phyloP scores from a whole-genome alignment of 1,140 invertebrate species.

The Pseudomyrmex pallidus region DNA sequence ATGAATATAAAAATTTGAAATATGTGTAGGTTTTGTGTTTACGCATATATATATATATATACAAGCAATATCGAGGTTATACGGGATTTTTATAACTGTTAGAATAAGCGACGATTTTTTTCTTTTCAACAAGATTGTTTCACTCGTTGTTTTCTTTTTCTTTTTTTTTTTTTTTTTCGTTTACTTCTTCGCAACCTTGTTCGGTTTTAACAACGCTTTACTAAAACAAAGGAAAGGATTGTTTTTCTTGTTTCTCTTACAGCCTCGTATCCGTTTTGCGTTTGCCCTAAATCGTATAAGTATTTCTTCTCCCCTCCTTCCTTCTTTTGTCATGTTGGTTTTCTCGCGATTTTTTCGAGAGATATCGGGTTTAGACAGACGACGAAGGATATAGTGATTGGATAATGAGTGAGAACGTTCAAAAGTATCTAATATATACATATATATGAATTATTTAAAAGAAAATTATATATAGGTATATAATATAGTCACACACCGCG shows the following conservation, averaged over 20 bases:
- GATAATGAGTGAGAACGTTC: slow-evolving; percentile 82
- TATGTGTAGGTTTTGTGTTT: slow-evolving; percentile 46
- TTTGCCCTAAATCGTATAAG: slow-evolving; percentile 26
- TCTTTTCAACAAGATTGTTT: slow-evolving; percentile 31
- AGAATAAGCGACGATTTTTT: slow-evolving; percentile 7
- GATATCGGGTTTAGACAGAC: slow-evolving; percentile 51
- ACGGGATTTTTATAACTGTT: neutral
- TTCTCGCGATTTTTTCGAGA: slow-evolving; percentile 38
- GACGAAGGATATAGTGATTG: slow-evolving; percentile 80
- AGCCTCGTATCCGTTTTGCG: neutral
- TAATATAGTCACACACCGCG: slow-evolving; percentile 24
- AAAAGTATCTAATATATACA: slow-evolving; percentile 80
- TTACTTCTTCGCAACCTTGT: neutral
- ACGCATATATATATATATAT: neutral
- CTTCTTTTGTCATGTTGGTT: slow-evolving; percentile 4
- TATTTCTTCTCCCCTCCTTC: slow-evolving; percentile 38
- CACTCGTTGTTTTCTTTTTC: slow-evolving; percentile 24
- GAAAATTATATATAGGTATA: slow-evolving; percentile 73
- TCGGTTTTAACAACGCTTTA: neutral
- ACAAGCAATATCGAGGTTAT: neutral
- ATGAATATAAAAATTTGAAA: slow-evolving; percentile 49
- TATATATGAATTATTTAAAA: slow-evolving; percentile 70
- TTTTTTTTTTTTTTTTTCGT: neutral
- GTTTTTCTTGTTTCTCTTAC: slow-evolving; percentile 6
- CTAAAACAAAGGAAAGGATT: neutral